Evolutionary conservation across 2,888 invertebrate genomes (phyloP).

Genomic region (Chymomyza amoena): DNA sequence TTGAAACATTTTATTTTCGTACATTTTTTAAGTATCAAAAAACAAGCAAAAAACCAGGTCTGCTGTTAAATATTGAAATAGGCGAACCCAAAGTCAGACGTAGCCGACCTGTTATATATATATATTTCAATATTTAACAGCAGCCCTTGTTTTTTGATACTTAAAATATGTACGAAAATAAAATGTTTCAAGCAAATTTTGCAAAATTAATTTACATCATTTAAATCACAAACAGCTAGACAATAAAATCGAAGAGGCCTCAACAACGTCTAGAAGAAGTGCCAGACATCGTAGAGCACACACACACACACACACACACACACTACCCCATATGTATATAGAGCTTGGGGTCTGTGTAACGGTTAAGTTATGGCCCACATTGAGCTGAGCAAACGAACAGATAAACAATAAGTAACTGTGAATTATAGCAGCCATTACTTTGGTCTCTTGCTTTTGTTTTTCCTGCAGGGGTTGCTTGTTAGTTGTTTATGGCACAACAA

Average conservation of each 20-base stretch:
- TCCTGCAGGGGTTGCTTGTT: slow-evolving; percentile 19
- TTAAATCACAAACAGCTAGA: slow-evolving; percentile 61
- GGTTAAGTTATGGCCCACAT: slow-evolving; percentile 70
- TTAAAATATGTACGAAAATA: not conserved
- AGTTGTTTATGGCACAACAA: slow-evolving; percentile 73
- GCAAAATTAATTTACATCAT: slow-evolving; percentile 73
- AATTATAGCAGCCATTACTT: slow-evolving; percentile 74
- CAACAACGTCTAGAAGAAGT: not conserved
- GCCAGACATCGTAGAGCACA: not conserved
- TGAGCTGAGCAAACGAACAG: slow-evolving; percentile 68
- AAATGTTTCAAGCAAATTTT: slow-evolving; percentile 36
- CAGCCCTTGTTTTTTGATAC: not conserved
- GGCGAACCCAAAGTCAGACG: too few relatives aligned
- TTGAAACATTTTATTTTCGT: not conserved
- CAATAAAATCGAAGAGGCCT: slow-evolving; percentile 6
- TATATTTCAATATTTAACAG: slow-evolving; percentile 28
- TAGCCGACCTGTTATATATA: too few relatives aligned
- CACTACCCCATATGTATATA: slow-evolving; percentile 18
- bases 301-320: not conserved
- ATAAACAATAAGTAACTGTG: slow-evolving; percentile 76
- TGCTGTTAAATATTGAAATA: slow-evolving; percentile 27
- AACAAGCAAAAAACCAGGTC: slow-evolving; percentile 2
- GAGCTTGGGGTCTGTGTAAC: slow-evolving; percentile 27
- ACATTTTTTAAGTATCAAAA: not conserved
- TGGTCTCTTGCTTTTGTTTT: slow-evolving; percentile 50